These are phyloP conservation scores for Chironomus tepperi DNA, from an alignment of 1,140 invertebrate species.

Conservation along the genomic window DNA sequence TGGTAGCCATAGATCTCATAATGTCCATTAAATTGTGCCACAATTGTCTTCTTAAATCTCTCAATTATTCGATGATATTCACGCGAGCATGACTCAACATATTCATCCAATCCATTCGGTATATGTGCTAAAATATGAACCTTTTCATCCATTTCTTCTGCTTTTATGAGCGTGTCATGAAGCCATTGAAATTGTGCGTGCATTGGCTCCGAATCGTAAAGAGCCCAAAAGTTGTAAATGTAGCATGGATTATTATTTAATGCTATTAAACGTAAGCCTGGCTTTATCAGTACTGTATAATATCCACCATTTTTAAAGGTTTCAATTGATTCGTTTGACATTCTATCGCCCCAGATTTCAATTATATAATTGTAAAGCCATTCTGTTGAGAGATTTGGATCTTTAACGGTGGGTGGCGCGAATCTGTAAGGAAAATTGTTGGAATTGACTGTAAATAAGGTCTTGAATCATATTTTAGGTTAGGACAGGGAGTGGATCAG, in stretches of 20 bases:
- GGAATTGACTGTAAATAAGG: no score
- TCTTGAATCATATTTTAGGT: no score
- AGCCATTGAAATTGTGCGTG: conserved; percentile 71
- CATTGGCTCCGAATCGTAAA: conserved; percentile 43
- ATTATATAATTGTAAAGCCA: conserved; percentile 63
- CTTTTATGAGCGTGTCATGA: conserved; percentile 53
- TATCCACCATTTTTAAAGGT: conserved; percentile 59
- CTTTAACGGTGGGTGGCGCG: conserved; percentile 43
- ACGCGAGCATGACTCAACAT: conserved; percentile 55
- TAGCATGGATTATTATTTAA: conserved; percentile 26
- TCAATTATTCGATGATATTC: conserved; percentile 53
- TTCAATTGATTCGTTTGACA: conserved; percentile 50
- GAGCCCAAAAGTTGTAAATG: conserved; percentile 25
- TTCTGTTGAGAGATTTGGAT: conserved; percentile 44
- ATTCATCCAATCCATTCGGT: conserved; percentile 59
- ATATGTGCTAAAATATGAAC: conserved; percentile 81
- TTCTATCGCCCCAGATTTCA: conserved; percentile 55
- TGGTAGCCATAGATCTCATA: conserved; percentile 67
- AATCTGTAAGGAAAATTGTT: conserved; percentile 40
- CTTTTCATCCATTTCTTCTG: conserved; percentile 59
- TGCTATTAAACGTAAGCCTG: conserved; percentile 43
- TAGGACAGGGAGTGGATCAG: no score
- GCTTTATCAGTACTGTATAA: conserved; percentile 52
- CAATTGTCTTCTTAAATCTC: conserved; percentile 57
- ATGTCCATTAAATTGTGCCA: conserved; percentile 73